These are phyloP conservation scores for Origma solitaria DNA, from an alignment of 2,113 vertebrate species.

Conservation along the genomic window DNA sequence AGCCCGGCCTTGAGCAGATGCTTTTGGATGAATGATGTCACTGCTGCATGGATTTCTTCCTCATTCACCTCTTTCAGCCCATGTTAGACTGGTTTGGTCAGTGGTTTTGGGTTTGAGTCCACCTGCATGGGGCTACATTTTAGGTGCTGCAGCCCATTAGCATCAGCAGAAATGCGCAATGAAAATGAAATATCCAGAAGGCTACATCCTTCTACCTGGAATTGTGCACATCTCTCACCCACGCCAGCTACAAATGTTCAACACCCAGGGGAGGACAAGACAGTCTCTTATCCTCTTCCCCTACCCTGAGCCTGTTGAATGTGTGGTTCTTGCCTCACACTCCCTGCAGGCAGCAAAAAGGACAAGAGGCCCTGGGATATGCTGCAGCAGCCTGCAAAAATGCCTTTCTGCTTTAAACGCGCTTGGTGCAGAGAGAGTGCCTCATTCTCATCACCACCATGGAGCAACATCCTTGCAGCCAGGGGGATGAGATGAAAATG, in stretches of 20 bases:
- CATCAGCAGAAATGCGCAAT: not conserved
- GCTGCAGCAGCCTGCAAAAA: not conserved
- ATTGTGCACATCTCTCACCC: accelerated
- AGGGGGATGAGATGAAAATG: not conserved
- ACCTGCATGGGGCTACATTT: not conserved
- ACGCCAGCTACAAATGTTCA: accelerated
- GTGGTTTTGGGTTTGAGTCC: not conserved
- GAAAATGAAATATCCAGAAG: not conserved
- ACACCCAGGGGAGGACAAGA: accelerated
- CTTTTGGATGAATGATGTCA: not conserved
- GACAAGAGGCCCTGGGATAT: not conserved
- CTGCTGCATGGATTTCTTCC: not conserved
- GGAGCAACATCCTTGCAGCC: not conserved
- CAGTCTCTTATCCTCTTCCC: not conserved
- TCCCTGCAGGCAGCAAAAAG: not conserved
- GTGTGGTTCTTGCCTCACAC: accelerated
- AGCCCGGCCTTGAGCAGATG: not conserved
- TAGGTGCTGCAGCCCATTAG: not conserved
- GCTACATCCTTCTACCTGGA: not conserved
- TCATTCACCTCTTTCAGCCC: accelerated
- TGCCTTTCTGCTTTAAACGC: not conserved
- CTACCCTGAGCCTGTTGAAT: not conserved
- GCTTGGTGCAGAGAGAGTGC: not conserved
- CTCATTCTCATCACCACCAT: not conserved
- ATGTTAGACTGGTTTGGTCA: not conserved